Conservation (phyloP, 2,113 vertebrate genomes). For the Promerops cafer region DNA sequence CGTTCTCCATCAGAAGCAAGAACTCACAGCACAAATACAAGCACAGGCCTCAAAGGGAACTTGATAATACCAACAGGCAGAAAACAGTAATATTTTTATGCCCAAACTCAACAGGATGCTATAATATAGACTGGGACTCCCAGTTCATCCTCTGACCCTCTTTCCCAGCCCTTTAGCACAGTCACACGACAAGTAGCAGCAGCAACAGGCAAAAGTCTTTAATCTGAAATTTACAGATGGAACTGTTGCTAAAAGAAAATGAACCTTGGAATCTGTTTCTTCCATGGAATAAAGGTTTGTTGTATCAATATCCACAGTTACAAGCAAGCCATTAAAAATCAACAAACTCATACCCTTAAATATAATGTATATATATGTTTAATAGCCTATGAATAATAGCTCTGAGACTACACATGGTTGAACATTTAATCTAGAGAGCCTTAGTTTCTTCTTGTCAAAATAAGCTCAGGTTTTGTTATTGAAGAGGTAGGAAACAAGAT, state of each 20-base stretch:
- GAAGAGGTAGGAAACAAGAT: neutral
- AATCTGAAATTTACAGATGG: neutral
- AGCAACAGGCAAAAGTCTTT: neutral
- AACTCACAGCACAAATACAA: neutral
- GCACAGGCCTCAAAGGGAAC: neutral
- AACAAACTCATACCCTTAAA: neutral
- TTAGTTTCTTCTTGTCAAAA: neutral
- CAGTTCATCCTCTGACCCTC: neutral
- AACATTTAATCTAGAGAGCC: neutral
- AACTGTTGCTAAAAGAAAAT: neutral
- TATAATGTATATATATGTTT: neutral
- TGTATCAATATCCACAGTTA: neutral
- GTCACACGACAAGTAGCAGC: neutral
- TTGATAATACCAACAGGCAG: neutral
- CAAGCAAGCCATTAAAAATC: neutral
- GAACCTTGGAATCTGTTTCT: neutral
- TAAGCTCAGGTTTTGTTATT: neutral
- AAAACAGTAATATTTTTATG: neutral
- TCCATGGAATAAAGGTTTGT: neutral
- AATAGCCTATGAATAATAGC: neutral
- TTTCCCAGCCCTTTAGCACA: neutral
- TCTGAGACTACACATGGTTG: rapidly evolving
- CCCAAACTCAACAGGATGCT: neutral
- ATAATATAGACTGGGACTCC: neutral
- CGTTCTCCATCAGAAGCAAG: neutral